Base-by-base conservation (phyloP, 2,888 invertebrate species). In the Physocephala rufipes region DNA sequence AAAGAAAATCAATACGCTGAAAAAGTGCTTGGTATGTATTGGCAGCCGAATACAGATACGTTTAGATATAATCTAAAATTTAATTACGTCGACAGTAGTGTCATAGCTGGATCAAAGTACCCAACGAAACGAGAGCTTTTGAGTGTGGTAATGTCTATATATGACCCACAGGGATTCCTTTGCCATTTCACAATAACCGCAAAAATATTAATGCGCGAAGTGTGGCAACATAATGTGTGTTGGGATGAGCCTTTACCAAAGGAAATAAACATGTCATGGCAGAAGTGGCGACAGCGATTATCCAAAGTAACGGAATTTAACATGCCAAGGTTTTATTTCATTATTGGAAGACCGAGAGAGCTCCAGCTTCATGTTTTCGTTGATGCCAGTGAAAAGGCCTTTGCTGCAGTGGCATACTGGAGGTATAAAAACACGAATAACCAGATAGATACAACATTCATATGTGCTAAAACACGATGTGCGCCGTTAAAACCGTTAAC, bases 371-470 rank as follows among this genome's bases (percentile, higher is more conserved):
- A 74, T 16, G 59, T 76, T 1, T 76, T 76, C 30, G 74, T 70
- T 15, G 71, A 73, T 64, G 74, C 73, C 13, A 73, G 75, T 36
- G 74, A 75, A 61, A 65, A 74, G n/a, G 79, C 78, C 12, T 76
- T 74, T 64, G 74, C 74, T 1, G 76, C 75, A 12, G 77, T 74
- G 5, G 73, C 72, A 2, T 76, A 73, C 15, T 77, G 75, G 71
- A 72, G 71, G 45, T 67, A 63, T 2, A 45, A 47, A 15, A 74
- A 47, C 13, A 28, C 55, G 12, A 55, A 73, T 30, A 63, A 65
- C 28, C 55, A 26, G 1, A 53, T 75, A 21, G 61, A 68, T 58
- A 61, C 67, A 12, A 47, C 71, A 2, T 71, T 79, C 24, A 58
- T 78, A 15, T 66, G 69, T 28, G 71, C 72, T 4, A 76, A 75